These are phyloP conservation scores for Hippopotamus amphibius DNA, from an alignment of 2,113 vertebrate genomes.

Conservation along the genomic window DNA sequence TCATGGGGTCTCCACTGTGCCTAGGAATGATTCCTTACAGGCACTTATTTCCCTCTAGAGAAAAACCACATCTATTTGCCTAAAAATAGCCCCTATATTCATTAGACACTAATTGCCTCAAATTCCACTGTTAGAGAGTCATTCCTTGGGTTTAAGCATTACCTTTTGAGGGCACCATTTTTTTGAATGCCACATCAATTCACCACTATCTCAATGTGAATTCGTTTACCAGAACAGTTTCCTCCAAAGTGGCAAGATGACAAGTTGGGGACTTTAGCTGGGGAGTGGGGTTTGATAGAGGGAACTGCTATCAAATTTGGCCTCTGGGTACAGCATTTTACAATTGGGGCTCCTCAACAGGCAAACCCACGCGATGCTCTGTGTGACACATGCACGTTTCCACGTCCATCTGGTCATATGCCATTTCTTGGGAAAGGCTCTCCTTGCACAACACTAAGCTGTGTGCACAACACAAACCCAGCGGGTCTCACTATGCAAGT, in stretches of 20 bases:
- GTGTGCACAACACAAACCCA: too few relatives aligned
- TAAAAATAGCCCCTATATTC: background rate
- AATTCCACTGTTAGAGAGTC: background rate
- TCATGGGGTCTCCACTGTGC: background rate
- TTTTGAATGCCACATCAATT: background rate
- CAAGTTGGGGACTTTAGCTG: background rate
- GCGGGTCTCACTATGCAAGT: background rate
- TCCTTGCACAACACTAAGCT: background rate
- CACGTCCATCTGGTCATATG: background rate
- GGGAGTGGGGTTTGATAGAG: background rate
- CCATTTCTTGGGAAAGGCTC: background rate
- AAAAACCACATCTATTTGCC: background rate
- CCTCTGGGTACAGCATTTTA: background rate
- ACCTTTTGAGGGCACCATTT: background rate
- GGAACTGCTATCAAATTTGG: background rate
- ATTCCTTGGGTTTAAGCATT: background rate
- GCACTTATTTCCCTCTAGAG: background rate
- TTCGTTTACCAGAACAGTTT: background rate
- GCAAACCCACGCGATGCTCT: background rate
- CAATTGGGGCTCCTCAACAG: fast-evolving
- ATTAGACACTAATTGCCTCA: background rate
- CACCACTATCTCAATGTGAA: background rate
- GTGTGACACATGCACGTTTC: too few relatives aligned
- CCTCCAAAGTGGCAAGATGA: background rate
- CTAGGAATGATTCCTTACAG: background rate